Evolutionary conservation across 2,113 vertebrate species (phyloP).

Genomic region (Apodemus speciosus): DNA sequence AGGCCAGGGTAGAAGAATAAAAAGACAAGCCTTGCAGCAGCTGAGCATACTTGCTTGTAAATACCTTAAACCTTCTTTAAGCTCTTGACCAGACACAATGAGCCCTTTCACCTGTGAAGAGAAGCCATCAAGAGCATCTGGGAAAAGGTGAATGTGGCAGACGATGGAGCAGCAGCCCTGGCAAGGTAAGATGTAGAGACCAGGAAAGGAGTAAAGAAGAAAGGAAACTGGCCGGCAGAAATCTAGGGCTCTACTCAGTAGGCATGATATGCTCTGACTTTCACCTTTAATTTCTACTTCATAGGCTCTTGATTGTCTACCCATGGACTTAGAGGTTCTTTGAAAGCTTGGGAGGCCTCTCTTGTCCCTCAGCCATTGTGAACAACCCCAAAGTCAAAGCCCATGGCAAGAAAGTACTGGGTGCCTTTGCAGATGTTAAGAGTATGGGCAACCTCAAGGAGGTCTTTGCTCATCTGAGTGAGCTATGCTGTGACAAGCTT

Average conservation of each 20-base stretch:
- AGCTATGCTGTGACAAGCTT: constrained; percentile 90
- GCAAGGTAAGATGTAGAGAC: constrained; percentile 61
- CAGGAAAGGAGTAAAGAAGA: background rate
- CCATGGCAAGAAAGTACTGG: constrained; percentile 89
- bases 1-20: background rate
- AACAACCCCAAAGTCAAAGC: constrained; percentile 86
- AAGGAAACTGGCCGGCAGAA: constrained; percentile 7
- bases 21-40: background rate
- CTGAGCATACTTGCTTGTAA: background rate
- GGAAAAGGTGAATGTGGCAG: constrained; percentile 68
- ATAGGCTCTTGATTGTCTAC: constrained; percentile 85
- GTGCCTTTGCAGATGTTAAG: constrained; percentile 87
- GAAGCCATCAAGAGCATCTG: constrained; percentile 73
- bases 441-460: constrained; percentile 84
- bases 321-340: constrained; percentile 91
- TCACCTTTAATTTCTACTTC: background rate
- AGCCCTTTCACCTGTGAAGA: constrained; percentile 69
- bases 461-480: constrained; percentile 85
- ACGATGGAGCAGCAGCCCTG: constrained; percentile 58
- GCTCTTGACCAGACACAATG: constrained; percentile 22
- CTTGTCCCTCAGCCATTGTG: constrained; percentile 83
- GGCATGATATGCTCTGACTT: background rate
- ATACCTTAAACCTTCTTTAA: background rate
- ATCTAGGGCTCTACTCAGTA: background rate
- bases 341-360: constrained; percentile 88